Evolutionary conservation across 2,797 vertebrate genomes (phyloP).

Genomic region (Trachurus trachurus): DNA sequence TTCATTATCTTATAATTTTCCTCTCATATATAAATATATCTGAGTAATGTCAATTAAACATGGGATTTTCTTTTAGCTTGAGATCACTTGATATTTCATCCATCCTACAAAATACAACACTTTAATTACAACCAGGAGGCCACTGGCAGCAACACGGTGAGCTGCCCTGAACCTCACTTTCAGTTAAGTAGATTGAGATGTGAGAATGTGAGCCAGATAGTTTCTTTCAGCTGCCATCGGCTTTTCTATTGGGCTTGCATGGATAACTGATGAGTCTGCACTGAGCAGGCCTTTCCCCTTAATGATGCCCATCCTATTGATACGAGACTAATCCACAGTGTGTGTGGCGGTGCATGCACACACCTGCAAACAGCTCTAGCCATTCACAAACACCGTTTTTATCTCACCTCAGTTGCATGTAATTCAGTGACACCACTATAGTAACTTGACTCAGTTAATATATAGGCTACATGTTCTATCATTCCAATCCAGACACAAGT

Average conservation of each 20-base stretch:
- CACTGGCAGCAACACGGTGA: slow-evolving; percentile 15
- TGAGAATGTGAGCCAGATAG: slow-evolving; percentile 59
- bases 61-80: not conserved
- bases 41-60: slow-evolving; percentile 5
- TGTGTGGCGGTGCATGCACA: not conserved
- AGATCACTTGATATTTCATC: slow-evolving; percentile 9
- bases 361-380: not conserved
- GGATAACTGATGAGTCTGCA: slow-evolving; percentile 69
- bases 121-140: slow-evolving; percentile 43
- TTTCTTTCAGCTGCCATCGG: slow-evolving; percentile 38
- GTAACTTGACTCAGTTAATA: slow-evolving; percentile 2
- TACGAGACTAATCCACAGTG: slow-evolving; percentile 15
- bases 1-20: not conserved
- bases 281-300: slow-evolving; percentile 23
- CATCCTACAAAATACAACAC: slow-evolving; percentile 24
- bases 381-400: not conserved
- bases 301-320: slow-evolving; percentile 42
- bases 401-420: not conserved
- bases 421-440: not conserved
- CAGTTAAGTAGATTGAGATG: slow-evolving; percentile 54
- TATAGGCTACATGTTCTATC: not conserved
- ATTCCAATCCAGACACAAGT: not conserved
- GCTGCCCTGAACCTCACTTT: slow-evolving; percentile 14
- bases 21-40: accelerated
- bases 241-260: slow-evolving; percentile 29